Percentiles rank a stretch among this genome's conserved stretches.
phyloP scores from a whole-genome alignment of 2,797 vertebrate genomes.

The Crocidura indochinensis region DNA sequence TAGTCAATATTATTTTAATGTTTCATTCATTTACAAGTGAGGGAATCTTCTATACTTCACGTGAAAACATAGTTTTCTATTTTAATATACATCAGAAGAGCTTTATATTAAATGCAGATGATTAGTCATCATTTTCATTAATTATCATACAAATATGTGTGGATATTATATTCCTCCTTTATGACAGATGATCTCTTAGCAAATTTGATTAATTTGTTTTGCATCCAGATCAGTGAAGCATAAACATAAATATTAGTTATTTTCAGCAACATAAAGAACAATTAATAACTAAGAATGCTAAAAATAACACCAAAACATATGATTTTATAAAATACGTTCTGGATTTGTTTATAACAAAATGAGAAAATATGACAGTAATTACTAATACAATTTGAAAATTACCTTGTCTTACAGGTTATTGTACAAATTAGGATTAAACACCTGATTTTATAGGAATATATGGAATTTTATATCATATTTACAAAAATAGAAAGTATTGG shows the following conservation, averaged over 20 bases:
- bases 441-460: too few relatives aligned
- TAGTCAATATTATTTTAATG: background rate
- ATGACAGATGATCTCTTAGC: slow-evolving; percentile 50
- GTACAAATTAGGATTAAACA: slow-evolving; percentile 6
- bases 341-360: background rate
- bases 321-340: slow-evolving; percentile 60
- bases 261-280: slow-evolving; percentile 66
- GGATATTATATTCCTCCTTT: slow-evolving; percentile 59
- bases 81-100: background rate
- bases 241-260: slow-evolving; percentile 71
- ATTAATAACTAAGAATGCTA: slow-evolving; percentile 64
- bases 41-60: background rate
- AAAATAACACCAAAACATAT: slow-evolving; percentile 48
- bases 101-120: slow-evolving; percentile 70
- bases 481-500: too few relatives aligned
- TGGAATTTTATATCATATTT: too few relatives aligned
- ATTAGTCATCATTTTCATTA: slow-evolving; percentile 73
- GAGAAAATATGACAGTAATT: slow-evolving; percentile 52
- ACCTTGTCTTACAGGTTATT: background rate
- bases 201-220: slow-evolving; percentile 76
- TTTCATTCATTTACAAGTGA: slow-evolving; percentile 26
- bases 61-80: slow-evolving; percentile 3
- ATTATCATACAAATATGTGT: slow-evolving; percentile 72
- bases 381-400: background rate
- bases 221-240: slow-evolving; percentile 68